Evolutionary conservation across 2,888 invertebrate species (phyloP).

Genomic region (Drosophila mimica): DNA sequence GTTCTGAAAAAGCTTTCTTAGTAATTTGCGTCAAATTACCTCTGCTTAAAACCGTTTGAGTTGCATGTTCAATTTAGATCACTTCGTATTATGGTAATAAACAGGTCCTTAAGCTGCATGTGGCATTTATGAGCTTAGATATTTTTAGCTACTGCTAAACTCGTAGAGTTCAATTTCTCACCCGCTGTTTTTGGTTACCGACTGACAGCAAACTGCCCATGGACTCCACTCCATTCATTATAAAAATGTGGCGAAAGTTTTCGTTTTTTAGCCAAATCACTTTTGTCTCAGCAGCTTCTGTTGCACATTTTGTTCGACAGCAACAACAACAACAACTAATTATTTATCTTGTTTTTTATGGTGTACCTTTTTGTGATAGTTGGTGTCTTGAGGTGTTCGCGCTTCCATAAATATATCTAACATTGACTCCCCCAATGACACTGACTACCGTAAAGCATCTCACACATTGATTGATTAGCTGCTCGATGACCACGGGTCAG

Average conservation of each 20-base stretch:
- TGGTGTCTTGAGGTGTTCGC: constrained; percentile 54
- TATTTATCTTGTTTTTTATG: constrained; percentile 55
- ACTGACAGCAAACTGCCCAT: constrained; percentile 35
- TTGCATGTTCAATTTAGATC: not conserved
- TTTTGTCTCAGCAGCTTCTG: constrained; percentile 53
- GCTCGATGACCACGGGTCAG: constrained; percentile 43
- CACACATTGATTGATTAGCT: constrained; percentile 61
- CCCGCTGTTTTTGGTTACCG: constrained; percentile 49
- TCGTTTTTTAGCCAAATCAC: constrained; percentile 49
- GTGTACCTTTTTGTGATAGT: not conserved
- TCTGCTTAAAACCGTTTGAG: not conserved
- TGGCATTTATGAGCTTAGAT: not conserved
- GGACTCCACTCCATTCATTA: constrained; percentile 49
- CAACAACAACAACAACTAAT: constrained; percentile 48
- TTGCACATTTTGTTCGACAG: constrained; percentile 53
- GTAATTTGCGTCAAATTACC: not conserved
- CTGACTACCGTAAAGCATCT: constrained; percentile 34
- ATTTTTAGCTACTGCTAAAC: constrained; percentile 1
- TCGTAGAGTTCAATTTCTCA: constrained; percentile 38
- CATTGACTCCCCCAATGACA: constrained; percentile 34
- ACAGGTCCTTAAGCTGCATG: constrained; percentile 1
- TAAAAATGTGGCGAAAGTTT: constrained; percentile 67
- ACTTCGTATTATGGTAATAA: not conserved
- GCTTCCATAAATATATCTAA: constrained; percentile 47
- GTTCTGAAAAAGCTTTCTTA: not conserved